Base-by-base conservation (phyloP, 2,113 vertebrate genomes). In the pig (Sus scrofa) region DNA sequence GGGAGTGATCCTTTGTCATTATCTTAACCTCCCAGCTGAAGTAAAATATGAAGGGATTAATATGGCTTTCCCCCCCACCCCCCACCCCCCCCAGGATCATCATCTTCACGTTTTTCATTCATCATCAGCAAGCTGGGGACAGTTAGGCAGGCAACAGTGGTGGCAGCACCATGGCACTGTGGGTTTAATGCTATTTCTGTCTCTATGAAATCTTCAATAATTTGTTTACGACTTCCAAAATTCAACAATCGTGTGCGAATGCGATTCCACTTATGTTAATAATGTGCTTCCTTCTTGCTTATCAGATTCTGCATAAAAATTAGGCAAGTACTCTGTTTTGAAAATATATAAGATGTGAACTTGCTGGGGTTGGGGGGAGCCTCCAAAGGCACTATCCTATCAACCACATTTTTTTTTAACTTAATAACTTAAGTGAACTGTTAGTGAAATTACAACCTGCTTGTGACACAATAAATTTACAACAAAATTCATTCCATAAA, bases 391-490 rank as follows among this genome's bases (percentile, higher is more conserved):
- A 98, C 97, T 22, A 97, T 98, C 98, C 97, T 98, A 98, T 98
- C 98, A 98, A 86, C 96, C 68, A 89, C 97, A 92, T 98, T 98
- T 98, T 98, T 96, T 98, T 98, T 98, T 97, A 97, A 99, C 98
- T 99, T 99, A 99, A 99, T 99, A 99, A 99, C 99, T 99, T 99
- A 99, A 99, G 98, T 99, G 98, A 98, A 99, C 98, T 98, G 99
- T 99, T 99, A 99, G 99, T 98, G 98, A 99, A 99, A 99, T 99
- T 99, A 99, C 99, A 99, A 99, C 98, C 98, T 98, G 98, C 98
- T 99, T 99, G 98, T 99, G 99, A 99, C 99, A 99, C 98, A 98
- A 99, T 99, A 99, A 99, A 99, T 99, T 99, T 99, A 98, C 98
- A 98, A 98, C 98, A 98, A 98, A 99, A 99, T 98, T 99, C 98